Conservation (phyloP, 2,888 invertebrate species). For the Leptura quadrifasciata region DNA sequence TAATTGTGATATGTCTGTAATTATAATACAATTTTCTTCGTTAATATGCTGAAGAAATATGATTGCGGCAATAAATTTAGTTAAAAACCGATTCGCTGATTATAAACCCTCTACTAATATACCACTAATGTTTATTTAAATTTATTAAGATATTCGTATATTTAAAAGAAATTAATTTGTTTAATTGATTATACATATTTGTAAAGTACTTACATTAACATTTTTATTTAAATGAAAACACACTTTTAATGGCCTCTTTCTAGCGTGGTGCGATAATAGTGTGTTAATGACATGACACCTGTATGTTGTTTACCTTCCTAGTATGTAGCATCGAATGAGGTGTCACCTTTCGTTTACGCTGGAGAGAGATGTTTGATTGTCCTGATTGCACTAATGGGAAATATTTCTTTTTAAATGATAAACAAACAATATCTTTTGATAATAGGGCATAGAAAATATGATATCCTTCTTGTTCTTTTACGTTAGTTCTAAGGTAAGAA, state of each 20-base stretch:
- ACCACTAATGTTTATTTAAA: neutral
- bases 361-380: neutral
- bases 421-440: neutral
- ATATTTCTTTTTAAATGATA: neutral
- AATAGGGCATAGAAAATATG: neutral
- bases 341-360: neutral
- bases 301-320: neutral
- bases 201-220: neutral
- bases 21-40: neutral
- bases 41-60: neutral
- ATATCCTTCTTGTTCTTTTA: too few species aligned
- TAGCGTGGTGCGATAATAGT: conserved; percentile 3
- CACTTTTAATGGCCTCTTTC: conserved; percentile 4
- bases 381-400: neutral
- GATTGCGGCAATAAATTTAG: neutral
- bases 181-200: neutral
- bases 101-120: neutral
- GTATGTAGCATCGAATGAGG: conserved; percentile 6
- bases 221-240: neutral
- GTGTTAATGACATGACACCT: conserved; percentile 2
- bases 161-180: neutral
- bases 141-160: neutral
- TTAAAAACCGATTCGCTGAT: neutral
- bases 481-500: too few species aligned
- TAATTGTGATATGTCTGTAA: neutral